phyloP scores from a whole-genome alignment of 2,113 vertebrate species.

The Sialia sialis region DNA sequence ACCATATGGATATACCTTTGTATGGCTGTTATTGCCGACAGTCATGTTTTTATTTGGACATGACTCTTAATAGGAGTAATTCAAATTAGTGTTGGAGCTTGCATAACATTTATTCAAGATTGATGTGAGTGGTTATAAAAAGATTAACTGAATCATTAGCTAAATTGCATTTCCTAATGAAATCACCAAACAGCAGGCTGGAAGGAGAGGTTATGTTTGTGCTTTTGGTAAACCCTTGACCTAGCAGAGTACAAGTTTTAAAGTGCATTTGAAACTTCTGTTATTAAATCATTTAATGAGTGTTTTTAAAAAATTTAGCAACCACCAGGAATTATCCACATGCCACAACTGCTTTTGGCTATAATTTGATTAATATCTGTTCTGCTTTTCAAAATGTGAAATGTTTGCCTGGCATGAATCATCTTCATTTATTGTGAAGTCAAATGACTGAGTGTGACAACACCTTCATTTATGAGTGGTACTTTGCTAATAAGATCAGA shows the following conservation, averaged over 20 bases:
- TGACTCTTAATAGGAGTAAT: background rate
- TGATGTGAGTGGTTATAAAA: background rate
- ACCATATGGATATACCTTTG: background rate
- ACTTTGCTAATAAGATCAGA: background rate
- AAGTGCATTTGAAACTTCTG: background rate
- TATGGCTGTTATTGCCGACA: background rate
- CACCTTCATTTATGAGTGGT: background rate
- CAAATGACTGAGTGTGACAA: background rate
- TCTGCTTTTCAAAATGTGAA: background rate
- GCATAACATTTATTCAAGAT: background rate
- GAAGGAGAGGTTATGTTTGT: background rate
- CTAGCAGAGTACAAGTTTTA: background rate
- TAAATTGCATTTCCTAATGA: background rate
- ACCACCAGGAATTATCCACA: background rate
- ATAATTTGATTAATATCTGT: background rate
- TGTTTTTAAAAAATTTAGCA: background rate
- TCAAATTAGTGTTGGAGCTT: background rate
- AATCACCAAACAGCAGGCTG: background rate
- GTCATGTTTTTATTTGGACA: background rate
- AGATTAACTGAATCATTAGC: background rate
- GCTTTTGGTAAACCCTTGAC: background rate
- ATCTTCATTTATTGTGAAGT: background rate
- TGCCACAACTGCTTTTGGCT: background rate
- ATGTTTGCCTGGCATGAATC: background rate
- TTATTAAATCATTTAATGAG: background rate